These are phyloP conservation scores for Leuciscus idus DNA, from an alignment of 2,113 vertebrate species.

Conservation along the genomic window DNA sequence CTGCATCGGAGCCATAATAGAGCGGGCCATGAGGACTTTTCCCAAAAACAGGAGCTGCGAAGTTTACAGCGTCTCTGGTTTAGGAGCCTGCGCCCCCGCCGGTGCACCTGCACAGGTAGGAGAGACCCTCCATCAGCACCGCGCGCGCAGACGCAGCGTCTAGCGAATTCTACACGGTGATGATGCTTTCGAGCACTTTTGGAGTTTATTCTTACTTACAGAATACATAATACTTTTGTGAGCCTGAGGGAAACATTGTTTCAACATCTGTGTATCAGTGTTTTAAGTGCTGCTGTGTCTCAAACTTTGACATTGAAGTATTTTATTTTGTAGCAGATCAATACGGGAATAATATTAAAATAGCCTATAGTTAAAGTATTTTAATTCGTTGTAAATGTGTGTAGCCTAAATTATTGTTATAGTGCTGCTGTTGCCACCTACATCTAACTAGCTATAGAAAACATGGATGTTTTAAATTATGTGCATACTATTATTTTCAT, in stretches of 20 bases:
- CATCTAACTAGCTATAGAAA: neutral
- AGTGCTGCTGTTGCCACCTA: neutral
- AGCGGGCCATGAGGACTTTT: constrained; percentile 79
- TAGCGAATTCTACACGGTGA: neutral
- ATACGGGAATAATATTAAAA: neutral
- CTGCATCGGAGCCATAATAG: constrained; percentile 70
- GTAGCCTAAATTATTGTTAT: neutral
- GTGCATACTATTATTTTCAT: neutral
- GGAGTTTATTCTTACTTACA: neutral
- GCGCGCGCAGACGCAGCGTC: neutral
- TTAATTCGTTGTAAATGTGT: neutral
- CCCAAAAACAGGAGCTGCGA: constrained; percentile 76
- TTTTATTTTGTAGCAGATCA: neutral
- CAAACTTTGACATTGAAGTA: neutral
- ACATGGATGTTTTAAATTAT: neutral
- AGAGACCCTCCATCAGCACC: constrained; percentile 36
- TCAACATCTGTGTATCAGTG: neutral
- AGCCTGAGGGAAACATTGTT: neutral
- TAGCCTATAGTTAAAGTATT: neutral
- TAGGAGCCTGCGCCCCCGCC: constrained; percentile 57
- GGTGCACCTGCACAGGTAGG: constrained; percentile 73
- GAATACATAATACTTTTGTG: neutral
- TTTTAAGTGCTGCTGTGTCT: neutral
- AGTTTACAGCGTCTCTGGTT: constrained; percentile 78
- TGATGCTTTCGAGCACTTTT: constrained; percentile 8